Evolutionary conservation across 92 coral and sea anemone genomes (phyloP), one percentile per base, ranked within the genome.

Genomic region (Zoanthus sociatus): DNA sequence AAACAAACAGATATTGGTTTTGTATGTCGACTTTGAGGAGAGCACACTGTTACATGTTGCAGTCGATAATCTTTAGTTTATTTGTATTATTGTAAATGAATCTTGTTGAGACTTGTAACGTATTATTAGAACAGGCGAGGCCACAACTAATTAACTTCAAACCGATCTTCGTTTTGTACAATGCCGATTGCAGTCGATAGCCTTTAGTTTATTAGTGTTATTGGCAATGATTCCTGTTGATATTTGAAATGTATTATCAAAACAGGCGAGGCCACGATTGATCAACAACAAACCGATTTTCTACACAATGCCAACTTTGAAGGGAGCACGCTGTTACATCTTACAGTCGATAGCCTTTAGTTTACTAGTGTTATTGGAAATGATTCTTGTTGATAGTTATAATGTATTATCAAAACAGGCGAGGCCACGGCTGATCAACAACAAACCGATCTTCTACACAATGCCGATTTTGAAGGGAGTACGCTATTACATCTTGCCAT

Each of bases 131-230:
- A 12, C 67, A 94, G 98, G 90, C 77, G 67, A 79, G 10, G 96
- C 89, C 16, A 54, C 77, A n/a, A 88, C 78, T 69, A 61, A 78
- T 55, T 92, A 94, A 51, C 85, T 87, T 44, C 84, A 90, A 47
- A 69, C 85, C 13, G 98, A 94, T 31, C 86, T 93, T 1, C 50
- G 26, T 26, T 26, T 26, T 94, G 17, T 93, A 94, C 66, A 88
- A 90, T 20, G 96, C 90, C 0, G 98, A 94, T 94, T 26, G 94
- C 98, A 47, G 91, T 94, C 58, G 98, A 94, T 61, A 93, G 98
- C 58, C 26, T 26, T 26, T 26, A 26, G 0, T 48, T 5, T 48
- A 48, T 1, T 48, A 3, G 7, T 50, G 55, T 50, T 11, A 11
- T 50, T 50, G 55, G 4, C 7, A 50, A 50, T 50, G 12, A 37